Conservation (phyloP, 2,113 vertebrate species). For the Capreolus pygargus region DNA sequence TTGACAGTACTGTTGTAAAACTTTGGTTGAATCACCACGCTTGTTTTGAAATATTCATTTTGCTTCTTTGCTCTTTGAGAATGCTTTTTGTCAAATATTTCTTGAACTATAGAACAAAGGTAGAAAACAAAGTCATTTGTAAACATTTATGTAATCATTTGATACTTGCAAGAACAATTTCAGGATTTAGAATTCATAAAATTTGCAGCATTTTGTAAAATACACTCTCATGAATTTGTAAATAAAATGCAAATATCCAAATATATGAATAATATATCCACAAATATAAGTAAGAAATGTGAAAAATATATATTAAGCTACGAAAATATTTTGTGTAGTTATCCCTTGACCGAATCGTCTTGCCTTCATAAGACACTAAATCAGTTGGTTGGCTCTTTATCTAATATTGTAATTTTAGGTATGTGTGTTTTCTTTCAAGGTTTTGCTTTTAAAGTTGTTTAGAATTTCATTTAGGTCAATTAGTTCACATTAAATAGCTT, state of each 20-base stretch:
- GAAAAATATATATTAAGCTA: neutral
- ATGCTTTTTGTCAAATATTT: constrained; percentile 39
- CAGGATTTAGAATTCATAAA: neutral
- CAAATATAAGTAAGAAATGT: neutral
- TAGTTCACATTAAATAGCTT: neutral
- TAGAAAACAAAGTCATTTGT: constrained; percentile 22
- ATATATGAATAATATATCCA: neutral
- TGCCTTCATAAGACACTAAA: neutral
- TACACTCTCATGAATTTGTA: neutral
- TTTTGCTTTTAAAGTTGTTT: neutral
- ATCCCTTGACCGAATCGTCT: neutral
- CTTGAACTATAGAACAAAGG: neutral
- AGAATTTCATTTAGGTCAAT: constrained; percentile 29
- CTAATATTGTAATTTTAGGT: neutral
- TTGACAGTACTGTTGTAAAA: constrained; percentile 70
- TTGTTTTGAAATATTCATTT: constrained; percentile 70
- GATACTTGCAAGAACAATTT: constrained; percentile 36
- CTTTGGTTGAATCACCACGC: constrained; percentile 53
- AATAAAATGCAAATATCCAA: neutral
- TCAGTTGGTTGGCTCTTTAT: neutral
- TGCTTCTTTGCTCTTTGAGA: constrained; percentile 43
- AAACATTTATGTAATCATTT: constrained; percentile 64
- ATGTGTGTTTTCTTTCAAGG: neutral
- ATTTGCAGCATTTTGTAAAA: neutral
- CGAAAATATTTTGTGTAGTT: constrained; percentile 15